Evolutionary conservation across 2,888 invertebrate genomes (phyloP).

Genomic region (Nineta flava): DNA sequence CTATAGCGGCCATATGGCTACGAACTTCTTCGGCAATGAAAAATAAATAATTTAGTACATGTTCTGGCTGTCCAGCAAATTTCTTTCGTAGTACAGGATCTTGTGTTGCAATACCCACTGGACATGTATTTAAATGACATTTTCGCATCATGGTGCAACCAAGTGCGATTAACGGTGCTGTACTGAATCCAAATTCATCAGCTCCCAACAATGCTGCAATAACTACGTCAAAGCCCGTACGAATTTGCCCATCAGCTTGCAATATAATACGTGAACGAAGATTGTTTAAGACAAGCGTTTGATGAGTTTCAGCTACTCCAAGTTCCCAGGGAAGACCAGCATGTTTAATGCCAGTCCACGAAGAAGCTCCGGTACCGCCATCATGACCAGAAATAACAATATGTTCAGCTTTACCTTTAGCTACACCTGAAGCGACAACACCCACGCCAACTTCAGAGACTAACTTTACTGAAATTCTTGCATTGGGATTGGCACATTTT

Average conservation of each 20-base stretch:
- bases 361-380: constrained; percentile 97
- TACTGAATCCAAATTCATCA: constrained; percentile 97
- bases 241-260: constrained; percentile 91
- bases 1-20: constrained; percentile 77
- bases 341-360: constrained; percentile 97
- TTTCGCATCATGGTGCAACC: constrained; percentile 99
- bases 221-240: constrained; percentile 89
- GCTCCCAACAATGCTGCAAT: constrained; percentile 93
- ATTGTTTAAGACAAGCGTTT: constrained; percentile 87
- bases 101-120: constrained; percentile 97
- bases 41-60: constrained; percentile 94
- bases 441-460: constrained; percentile 99
- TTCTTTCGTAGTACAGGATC: constrained; percentile 90
- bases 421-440: constrained; percentile 96
- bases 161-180: constrained; percentile 92
- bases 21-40: constrained; percentile 96
- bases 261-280: constrained; percentile 82
- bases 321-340: constrained; percentile 98
- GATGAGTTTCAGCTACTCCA: constrained; percentile 96
- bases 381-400: constrained; percentile 98
- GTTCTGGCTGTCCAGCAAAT: constrained; percentile 94
- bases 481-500: constrained; percentile 91
- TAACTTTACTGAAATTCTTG: constrained; percentile 91
- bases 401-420: constrained; percentile 97
- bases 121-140: constrained; percentile 97